Evolutionary conservation across 2,113 vertebrate species (phyloP).

Genomic region (Perca schrenkii): DNA sequence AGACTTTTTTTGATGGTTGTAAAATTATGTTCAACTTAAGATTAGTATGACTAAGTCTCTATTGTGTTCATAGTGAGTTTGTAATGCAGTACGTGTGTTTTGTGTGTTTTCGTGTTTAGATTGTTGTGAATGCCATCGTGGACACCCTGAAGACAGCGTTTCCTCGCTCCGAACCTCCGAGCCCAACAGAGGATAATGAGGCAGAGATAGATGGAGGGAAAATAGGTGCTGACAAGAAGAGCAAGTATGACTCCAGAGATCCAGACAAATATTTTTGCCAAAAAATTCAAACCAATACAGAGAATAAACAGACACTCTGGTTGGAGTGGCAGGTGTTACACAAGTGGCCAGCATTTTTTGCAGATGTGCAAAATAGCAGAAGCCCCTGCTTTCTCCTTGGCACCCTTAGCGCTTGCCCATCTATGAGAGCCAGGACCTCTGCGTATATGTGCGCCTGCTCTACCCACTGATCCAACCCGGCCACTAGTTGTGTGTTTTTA

Average conservation of each 20-base stretch:
- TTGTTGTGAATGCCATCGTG: slow-evolving; percentile 96
- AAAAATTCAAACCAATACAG: background rate
- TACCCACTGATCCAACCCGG: too few species aligned
- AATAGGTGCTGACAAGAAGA: slow-evolving; percentile 87
- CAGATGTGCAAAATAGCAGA: too few species aligned
- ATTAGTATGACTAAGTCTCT: background rate
- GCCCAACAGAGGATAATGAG: slow-evolving; percentile 93
- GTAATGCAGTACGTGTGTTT: rapidly evolving
- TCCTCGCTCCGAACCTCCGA: slow-evolving; percentile 95
- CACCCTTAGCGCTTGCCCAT: too few species aligned
- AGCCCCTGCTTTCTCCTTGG: too few species aligned
- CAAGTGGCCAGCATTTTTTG: background rate
- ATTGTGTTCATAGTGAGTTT: background rate
- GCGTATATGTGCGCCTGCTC: too few species aligned
- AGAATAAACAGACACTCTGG: background rate
- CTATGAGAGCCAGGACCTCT: too few species aligned
- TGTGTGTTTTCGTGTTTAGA: slow-evolving; percentile 77
- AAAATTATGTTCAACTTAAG: background rate
- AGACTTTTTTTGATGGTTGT: background rate
- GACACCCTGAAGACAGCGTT: slow-evolving; percentile 98
- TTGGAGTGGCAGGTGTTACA: background rate
- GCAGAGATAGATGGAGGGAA: slow-evolving; percentile 88
- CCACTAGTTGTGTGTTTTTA: background rate
- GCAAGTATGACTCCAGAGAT: slow-evolving; percentile 80
- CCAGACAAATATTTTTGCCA: background rate